Conservation (phyloP, 2,888 invertebrate species). For the Pandemis cinnamomeana region DNA sequence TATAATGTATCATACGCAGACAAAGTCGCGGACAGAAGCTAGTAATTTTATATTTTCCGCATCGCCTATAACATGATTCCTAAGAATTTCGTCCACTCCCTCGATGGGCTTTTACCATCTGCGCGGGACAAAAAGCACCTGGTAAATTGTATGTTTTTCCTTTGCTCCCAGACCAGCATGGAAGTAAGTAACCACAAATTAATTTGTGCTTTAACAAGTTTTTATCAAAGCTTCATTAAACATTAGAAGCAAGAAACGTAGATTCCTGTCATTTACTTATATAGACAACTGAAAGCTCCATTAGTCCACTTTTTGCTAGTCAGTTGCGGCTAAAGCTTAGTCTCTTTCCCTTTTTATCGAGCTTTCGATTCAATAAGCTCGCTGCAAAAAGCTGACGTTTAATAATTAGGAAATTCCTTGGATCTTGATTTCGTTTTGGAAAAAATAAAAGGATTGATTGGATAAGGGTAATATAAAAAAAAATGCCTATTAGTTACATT, state of each 20-base stretch:
- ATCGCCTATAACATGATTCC: no score
- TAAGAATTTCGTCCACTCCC: no score
- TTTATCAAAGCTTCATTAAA: neutral
- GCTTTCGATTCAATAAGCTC: constrained; percentile 3
- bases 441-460: neutral
- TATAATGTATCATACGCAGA: no score
- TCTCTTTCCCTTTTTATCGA: constrained; percentile 19
- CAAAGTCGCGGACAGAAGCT: no score
- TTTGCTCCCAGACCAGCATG: no score
- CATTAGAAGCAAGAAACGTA: neutral
- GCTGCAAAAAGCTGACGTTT: neutral
- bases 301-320: constrained; percentile 21
- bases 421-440: neutral
- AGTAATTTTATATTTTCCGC: no score
- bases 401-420: neutral
- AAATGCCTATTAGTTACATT: no score
- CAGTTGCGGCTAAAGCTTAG: constrained; percentile 10
- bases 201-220: neutral
- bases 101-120: no score
- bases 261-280: neutral
- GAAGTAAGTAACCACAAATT: no score
- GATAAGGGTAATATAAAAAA: no score
- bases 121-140: no score
- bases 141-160: no score
- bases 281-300: constrained; percentile 4